Percentiles rank a stretch among this genome's conserved stretches.
These are phyloP conservation scores for Coelinius sp. DNA, from an alignment of 2,888 invertebrate species.

Conservation along the genomic window DNA sequence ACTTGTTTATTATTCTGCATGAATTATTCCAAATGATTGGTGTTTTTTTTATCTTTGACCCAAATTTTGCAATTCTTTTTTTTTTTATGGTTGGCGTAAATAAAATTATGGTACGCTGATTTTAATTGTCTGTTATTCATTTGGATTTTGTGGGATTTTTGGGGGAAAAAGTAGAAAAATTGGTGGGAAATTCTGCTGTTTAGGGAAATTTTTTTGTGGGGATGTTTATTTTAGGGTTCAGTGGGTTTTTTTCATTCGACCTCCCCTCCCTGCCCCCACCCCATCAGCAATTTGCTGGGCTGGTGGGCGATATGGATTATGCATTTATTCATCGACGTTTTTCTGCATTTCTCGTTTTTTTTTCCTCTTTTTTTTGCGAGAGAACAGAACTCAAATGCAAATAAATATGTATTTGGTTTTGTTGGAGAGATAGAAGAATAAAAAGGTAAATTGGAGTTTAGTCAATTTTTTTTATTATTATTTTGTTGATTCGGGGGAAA, in stretches of 20 bases:
- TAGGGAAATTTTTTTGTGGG: no score
- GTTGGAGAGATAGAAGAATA: not conserved
- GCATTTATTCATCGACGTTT: slow-evolving; percentile 5
- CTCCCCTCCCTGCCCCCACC: not conserved
- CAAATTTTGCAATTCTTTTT: not conserved
- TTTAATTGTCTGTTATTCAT: not conserved
- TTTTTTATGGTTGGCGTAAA: not conserved
- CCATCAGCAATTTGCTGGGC: not conserved
- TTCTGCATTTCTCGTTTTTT: not conserved
- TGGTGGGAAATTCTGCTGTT: no score
- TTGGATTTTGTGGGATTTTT: no score
- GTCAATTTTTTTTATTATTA: no score
- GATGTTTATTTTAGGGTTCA: not conserved
- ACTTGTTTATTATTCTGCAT: not conserved
- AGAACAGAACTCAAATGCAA: not conserved
- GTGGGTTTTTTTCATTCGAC: not conserved
- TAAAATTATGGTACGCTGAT: not conserved
- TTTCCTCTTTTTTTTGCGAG: not conserved
- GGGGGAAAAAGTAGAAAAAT: no score
- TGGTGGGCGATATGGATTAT: not conserved
- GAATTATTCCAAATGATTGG: not conserved
- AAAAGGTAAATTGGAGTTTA: not conserved
- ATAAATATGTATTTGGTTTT: not conserved
- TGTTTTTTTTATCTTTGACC: not conserved
- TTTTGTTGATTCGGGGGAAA: no score